phyloP scores from a whole-genome alignment of 2,113 vertebrate species.

The Paramisgurnus dabryanus region DNA sequence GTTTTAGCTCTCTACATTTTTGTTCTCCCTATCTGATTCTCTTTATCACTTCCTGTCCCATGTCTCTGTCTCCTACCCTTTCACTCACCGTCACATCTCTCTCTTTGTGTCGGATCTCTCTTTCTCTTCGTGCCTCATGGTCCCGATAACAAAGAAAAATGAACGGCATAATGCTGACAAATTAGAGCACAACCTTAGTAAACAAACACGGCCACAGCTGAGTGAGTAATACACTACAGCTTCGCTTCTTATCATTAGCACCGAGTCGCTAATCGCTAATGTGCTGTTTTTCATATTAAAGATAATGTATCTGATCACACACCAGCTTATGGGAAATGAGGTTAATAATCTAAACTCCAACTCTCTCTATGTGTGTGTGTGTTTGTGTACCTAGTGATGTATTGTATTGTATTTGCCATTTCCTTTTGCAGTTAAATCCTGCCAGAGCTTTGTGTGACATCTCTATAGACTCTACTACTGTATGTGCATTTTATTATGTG shows the following conservation, averaged over 20 bases:
- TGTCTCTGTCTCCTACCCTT: background rate
- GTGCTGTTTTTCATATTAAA: slow-evolving; percentile 36
- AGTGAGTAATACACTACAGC: slow-evolving; percentile 26
- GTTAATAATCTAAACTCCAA: slow-evolving; percentile 46
- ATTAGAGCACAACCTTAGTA: slow-evolving; percentile 60
- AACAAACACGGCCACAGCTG: slow-evolving; percentile 43
- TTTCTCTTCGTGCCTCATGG: slow-evolving; percentile 36
- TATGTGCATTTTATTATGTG: background rate
- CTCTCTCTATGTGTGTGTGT: slow-evolving; percentile 46
- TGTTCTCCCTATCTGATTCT: background rate
- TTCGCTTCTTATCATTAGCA: slow-evolving; percentile 42
- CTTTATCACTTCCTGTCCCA: background rate
- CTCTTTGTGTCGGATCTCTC: slow-evolving; percentile 14
- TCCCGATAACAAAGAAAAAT: slow-evolving; percentile 58
- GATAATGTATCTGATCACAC: slow-evolving; percentile 37
- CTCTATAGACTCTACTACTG: background rate
- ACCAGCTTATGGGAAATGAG: slow-evolving; percentile 28
- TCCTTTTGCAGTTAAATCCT: background rate
- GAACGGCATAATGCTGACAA: slow-evolving; percentile 57
- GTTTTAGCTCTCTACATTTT: background rate
- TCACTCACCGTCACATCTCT: background rate
- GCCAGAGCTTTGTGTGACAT: background rate
- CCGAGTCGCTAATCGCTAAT: slow-evolving; percentile 38
- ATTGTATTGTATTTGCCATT: background rate
- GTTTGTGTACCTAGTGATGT: slow-evolving; percentile 19